phyloP scores from a whole-genome alignment of 2,888 invertebrate species.

The Eupithecia pulchellata region DNA sequence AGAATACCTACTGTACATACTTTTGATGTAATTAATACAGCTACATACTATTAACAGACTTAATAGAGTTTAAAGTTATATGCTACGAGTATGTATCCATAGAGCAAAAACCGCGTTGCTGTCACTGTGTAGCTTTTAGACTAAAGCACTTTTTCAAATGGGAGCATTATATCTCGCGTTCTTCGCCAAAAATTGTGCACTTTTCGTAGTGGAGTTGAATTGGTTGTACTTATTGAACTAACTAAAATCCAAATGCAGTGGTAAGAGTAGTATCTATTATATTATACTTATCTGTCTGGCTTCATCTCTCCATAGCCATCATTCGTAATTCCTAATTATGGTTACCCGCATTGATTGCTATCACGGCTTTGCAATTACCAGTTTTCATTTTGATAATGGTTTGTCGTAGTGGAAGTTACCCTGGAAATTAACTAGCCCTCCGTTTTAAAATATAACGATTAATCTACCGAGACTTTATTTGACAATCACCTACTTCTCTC shows the following conservation, averaged over 20 bases:
- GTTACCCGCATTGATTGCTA: slow-evolving; percentile 31
- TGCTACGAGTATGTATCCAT: too few relatives aligned
- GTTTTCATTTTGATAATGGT: slow-evolving; percentile 10
- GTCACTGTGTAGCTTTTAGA: background rate
- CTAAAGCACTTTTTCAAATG: background rate
- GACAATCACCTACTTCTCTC: background rate
- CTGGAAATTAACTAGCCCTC: background rate
- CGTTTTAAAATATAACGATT: background rate
- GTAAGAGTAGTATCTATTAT: too few relatives aligned
- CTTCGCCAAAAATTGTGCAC: background rate
- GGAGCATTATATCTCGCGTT: background rate
- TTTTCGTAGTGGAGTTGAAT: background rate
- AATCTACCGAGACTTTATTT: background rate
- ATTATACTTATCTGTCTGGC: background rate
- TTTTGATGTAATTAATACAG: background rate
- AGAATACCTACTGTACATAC: too few relatives aligned
- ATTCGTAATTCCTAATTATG: background rate
- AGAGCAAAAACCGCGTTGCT: too few relatives aligned
- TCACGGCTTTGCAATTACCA: slow-evolving; percentile 3
- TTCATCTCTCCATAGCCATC: background rate
- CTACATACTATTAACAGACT: background rate
- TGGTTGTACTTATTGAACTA: background rate
- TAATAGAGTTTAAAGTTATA: background rate
- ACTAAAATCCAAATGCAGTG: background rate
- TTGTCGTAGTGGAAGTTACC: background rate